Base-by-base conservation (phyloP, 2,113 vertebrate species). In the Micromys minutus region DNA sequence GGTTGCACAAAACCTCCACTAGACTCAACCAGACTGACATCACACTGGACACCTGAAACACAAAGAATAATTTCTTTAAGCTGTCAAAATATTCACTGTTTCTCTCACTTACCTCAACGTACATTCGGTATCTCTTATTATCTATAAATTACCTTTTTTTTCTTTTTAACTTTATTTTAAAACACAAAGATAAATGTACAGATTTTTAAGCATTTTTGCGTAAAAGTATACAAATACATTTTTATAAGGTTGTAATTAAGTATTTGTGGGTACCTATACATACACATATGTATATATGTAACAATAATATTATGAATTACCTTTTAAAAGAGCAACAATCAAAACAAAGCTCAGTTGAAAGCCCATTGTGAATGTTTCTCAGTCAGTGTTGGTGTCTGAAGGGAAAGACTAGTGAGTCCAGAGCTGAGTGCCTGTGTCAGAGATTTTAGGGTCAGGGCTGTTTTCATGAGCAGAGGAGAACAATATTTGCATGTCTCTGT, bases 301-400 rank as follows among this genome's bases (percentile, higher is more conserved):
- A n/a, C n/a, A n/a, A n/a, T n/a, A n/a, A n/a, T n/a, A n/a, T n/a
- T n/a, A 55, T 22, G 5, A 57, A 15, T 57, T 57, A 80, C 77
- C 52, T 26, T 57, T n/a, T 57, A 80, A 57, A 57, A 80, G 5
- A 13, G 1, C 4, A 26, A 80, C 1, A n/a, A 57, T 11, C 1
- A 80, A n/a, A 57, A n/a, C 52, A 11, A 5, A 80, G 21, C 5
- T n/a, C 34, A 57, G 10, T 39, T 52, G 0, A 10, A 80, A 13
- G 1, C 26, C 17, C 77, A 57, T n/a, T 2, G 3, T 24, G 36
- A 24, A 24, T 39, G 4, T 22, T n/a, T n/a, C 9, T 57, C 9
- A 3, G 2, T n/a, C 52, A 7, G 5, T 22, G 9, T 3, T 57
- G 52, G 3, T 24, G 52, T n/a, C 34, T 2, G 2, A 80, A 42